Base-by-base conservation (phyloP, 2,888 invertebrate species). In the Hirtodrosophila histrioides region DNA sequence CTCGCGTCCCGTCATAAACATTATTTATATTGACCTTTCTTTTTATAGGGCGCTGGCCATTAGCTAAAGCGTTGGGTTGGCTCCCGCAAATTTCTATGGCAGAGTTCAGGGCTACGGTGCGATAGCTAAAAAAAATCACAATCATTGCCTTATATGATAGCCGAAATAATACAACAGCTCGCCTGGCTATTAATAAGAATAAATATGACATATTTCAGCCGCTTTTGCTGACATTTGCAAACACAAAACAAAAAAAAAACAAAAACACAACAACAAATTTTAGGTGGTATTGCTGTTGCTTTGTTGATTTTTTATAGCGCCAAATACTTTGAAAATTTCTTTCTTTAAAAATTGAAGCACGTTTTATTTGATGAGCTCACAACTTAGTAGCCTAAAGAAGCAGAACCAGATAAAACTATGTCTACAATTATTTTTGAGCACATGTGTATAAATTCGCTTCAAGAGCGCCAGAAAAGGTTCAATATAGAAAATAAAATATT, bases 11-110 rank as follows among this genome's bases (percentile, higher is more conserved):
- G 43, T 61, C 71, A 58, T 78, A 65, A 71, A 65, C 66, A 71
- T 84, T 75, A 81, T 69, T 80, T 66, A 60, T 66, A 84, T 84
- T 71, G 84, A 78, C 67, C 78, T 69, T 77, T 63, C 54, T 23
- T 53, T 73, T 73, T 48, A 76, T 73, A 65, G 56, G 63, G 36
- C 44, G 35, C 62, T 55, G 43, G 48, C 51, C 75, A 84, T 79
- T 84, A 69, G 58, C 62, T 54, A 40, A 69, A 69, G 39, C 63
- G 77, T 36, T 62, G 39, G 35, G 7, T 11, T 27, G 39, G 37
- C 46, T 39, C 8, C 31, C 40, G 48, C 56, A 53, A 48, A 46
- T 37, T 62, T 67, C 45, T 48, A 49, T 50, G 49, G 45, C 50
- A 61, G 74, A 79, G 86, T 80, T 82, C 81, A 78, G 67, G 71